Evolutionary conservation across 2,888 invertebrate genomes (phyloP).

Genomic region (Cremastinae sp.): DNA sequence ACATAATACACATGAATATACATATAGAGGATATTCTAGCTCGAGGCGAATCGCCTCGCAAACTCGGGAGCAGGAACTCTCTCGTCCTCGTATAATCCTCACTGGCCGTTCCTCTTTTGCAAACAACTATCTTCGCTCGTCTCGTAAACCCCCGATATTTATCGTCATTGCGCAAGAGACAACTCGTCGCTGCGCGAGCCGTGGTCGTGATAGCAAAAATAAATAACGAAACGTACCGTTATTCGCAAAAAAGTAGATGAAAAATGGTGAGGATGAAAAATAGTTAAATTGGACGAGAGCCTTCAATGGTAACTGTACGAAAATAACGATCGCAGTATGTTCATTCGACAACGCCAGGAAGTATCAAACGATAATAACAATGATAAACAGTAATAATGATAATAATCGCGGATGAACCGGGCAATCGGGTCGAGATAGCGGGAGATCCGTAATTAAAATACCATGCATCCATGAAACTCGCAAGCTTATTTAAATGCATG

Average conservation of each 20-base stretch:
- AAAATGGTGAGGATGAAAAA: conserved; percentile 38
- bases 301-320: too few relatives aligned
- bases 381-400: too few relatives aligned
- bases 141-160: conserved; percentile 72
- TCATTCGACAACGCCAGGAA: too few relatives aligned
- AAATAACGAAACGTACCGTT: conserved; percentile 17
- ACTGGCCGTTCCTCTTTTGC: conserved; percentile 69
- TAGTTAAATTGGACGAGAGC: not conserved
- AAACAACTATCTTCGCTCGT: conserved; percentile 57
- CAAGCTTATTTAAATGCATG: conserved; percentile 36
- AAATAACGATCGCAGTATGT: too few relatives aligned
- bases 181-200: conserved; percentile 53
- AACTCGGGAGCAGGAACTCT: conserved; percentile 70
- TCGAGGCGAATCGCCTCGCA: conserved; percentile 53
- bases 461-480: conserved; percentile 20
- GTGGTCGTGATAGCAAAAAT: conserved; percentile 21
- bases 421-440: conserved; percentile 25
- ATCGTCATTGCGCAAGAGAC: conserved; percentile 72
- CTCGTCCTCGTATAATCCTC: conserved; percentile 69
- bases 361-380: too few relatives aligned
- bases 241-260: not conserved
- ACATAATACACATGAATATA: not conserved
- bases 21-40: not conserved
- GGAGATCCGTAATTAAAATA: conserved; percentile 25
- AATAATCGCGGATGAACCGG: conserved; percentile 2